Conservation (phyloP, 2,888 invertebrate species). For the Lochmaea capreae region DNA sequence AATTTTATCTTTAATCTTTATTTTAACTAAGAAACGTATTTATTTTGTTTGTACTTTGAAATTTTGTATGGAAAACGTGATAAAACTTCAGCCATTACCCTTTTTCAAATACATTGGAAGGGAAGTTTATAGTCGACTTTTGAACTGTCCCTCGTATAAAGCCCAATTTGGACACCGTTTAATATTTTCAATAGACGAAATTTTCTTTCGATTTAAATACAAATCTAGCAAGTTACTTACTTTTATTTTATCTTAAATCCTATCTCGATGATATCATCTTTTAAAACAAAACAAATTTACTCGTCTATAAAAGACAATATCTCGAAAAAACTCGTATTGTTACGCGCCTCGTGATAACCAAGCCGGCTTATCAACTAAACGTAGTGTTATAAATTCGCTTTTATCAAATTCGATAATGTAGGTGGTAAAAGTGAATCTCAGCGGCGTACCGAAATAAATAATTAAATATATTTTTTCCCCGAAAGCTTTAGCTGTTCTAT, state of each 20-base stretch:
- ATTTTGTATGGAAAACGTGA: too few species aligned
- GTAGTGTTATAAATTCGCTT: constrained; percentile 6
- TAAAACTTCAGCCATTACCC: too few species aligned
- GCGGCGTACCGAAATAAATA: background rate
- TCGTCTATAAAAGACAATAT: background rate
- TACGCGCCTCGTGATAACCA: background rate
- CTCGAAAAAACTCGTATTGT: background rate
- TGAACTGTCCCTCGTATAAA: background rate
- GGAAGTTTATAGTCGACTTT: background rate
- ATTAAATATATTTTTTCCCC: background rate
- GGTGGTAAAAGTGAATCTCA: background rate
- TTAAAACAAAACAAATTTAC: constrained; percentile 14
- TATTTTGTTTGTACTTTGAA: too few species aligned
- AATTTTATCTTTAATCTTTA: too few species aligned
- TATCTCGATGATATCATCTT: constrained; percentile 7
- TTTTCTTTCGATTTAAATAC: too few species aligned
- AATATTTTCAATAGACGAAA: background rate
- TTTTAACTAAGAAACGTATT: too few species aligned
- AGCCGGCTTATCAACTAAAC: constrained; percentile 10
- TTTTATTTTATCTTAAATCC: background rate
- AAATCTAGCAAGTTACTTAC: background rate
- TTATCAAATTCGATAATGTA: constrained; percentile 16
- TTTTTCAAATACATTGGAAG: too few species aligned
- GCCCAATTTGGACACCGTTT: background rate
- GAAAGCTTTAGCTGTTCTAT: too few species aligned